Base-by-base conservation (phyloP, 2,113 vertebrate species). In the Phodopus roborovskii region DNA sequence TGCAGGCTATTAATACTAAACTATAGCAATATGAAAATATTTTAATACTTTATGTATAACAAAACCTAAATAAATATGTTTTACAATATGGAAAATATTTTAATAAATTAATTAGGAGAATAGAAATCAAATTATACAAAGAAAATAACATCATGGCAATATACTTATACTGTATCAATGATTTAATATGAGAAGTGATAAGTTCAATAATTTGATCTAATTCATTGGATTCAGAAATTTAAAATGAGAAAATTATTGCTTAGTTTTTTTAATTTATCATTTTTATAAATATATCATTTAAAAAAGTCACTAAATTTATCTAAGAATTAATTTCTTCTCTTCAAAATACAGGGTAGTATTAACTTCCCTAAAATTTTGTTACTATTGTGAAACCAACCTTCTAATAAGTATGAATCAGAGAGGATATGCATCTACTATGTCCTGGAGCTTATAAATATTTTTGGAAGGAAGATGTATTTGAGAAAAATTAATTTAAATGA, bases 21-120 rank as follows among this genome's bases (percentile, higher is more conserved):
- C 20, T 70, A 0, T 1, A 58, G 15, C 7, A 70, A 9, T 71
- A 2, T 84, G 4, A 53, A 70, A 91, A 94, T 42, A 17, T 28
- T 60, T 26, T 91, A 74, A 50, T 89, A 15, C 8, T 83, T 77
- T 20, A 66, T 82, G 77, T 45, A 26, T 26, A 84, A 71, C 3
- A 82, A 96, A 92, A 96, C 2, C 12, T 90, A 93, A 88, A 77
- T 60, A 39, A 77, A 60, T 74, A 87, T 56, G 33, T 58, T 39
- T 70, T 90, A 36, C 0, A 94, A 45, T 60, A 30, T 5, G 36
- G 0, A 75, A 94, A 82, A 84, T 0, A 42, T 66, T 75, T 82
- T 73, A 88, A 45, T 92, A 7, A 33, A 71, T 36, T 68, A 2
- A 82, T 85, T 66, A n/a, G 70, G 15, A 78, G 68, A 77, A 66